Evolutionary conservation across 2,888 invertebrate genomes (phyloP).

Genomic region (Hemistola chrysoprasaria): DNA sequence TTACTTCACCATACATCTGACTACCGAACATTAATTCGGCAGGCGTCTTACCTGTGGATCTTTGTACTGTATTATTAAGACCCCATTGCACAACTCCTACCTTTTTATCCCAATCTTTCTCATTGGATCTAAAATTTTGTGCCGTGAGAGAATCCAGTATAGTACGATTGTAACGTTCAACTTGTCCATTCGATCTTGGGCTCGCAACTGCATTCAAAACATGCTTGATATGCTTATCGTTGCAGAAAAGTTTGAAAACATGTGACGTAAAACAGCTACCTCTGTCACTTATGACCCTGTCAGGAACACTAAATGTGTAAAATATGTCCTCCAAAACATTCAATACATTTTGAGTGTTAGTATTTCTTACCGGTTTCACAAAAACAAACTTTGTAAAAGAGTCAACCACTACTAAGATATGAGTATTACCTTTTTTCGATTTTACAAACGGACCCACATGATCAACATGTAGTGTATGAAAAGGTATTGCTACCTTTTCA

Average conservation of each 20-base stretch:
- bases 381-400: conserved; percentile 4
- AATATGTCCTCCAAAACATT: conserved; percentile 2
- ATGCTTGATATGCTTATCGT: conserved; percentile 4
- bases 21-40: conserved; percentile 4
- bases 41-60: not conserved
- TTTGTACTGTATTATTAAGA: conserved; percentile 4
- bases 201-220: conserved; percentile 9
- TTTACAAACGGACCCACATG: conserved; percentile 11
- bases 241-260: conserved; percentile 1
- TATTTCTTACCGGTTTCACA: conserved; percentile 3
- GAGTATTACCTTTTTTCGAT: conserved; percentile 1
- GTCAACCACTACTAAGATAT: conserved; percentile 4
- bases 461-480: conserved; percentile 9
- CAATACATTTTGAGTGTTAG: conserved; percentile 2
- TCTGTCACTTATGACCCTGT: conserved; percentile 4
- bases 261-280: conserved; percentile 3
- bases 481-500: conserved; percentile 5
- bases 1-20: no score
- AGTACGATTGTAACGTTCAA: no score
- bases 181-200: conserved; percentile 10
- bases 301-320: conserved; percentile 3
- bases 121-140: not conserved
- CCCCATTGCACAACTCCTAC: conserved; percentile 13
- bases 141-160: conserved; percentile 2
- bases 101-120: conserved; percentile 5